Base-by-base conservation (phyloP, 1,140 invertebrate genomes). In the Riptortus pedestris region DNA sequence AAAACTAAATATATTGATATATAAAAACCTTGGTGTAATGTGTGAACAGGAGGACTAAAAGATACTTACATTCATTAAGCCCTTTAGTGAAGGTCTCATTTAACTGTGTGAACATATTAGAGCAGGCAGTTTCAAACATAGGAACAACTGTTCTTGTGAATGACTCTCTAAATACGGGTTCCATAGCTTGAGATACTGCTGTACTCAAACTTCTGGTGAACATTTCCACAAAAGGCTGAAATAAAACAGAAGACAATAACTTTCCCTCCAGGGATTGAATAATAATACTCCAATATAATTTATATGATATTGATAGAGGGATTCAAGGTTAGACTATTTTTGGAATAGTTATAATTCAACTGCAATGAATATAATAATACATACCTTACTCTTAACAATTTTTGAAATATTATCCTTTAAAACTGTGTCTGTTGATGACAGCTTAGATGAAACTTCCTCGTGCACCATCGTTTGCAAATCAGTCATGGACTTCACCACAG, bases 61-160 rank as follows among this genome's bases (percentile, higher is more conserved):
- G 11, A 4, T 59, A 20, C 60, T 45, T 55, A 95, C 91, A 93
- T 77, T 96, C 91, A 71, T 84, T 85, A 2, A 90, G 91, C 67
- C 93, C 93, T 67, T 80, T 80, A 45, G 84, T 82, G 73, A 96
- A 96, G 2, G 85, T 81, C 16, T 90, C 85, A 72, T 93, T 91
- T 2, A 96, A 81, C 77, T 96, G 92, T 31, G 82, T 78, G 70
- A 93, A 93, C 79, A 96, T 88, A 68, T 83, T 83, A 69, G 86
- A 83, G 69, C 87, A 88, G 47, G 87, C 83, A 73, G 86, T 86
- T 72, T 95, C 91, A 79, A 92, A 88, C 14, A 83, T 81, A 14
- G 93, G 92, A 69, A 95, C 74, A 2, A 24, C 51, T 18, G 93
- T 80, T 51, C 80, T 83, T 33, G 81, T 78, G 67, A 94, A 86